Base-by-base conservation (phyloP, 2,888 invertebrate species). In the Orthonevra nobilis region DNA sequence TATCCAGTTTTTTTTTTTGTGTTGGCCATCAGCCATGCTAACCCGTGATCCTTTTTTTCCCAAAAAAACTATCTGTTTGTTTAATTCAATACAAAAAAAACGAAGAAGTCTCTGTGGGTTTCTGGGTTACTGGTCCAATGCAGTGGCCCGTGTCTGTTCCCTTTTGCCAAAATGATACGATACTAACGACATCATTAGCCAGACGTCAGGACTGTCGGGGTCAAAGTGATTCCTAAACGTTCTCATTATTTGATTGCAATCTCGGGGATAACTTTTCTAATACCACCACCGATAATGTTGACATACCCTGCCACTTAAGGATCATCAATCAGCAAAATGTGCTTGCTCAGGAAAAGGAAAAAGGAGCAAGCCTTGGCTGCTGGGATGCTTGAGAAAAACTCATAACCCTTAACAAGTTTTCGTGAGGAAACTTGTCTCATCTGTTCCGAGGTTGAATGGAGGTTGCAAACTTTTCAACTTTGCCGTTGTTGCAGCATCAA, bases 401-500 rank as follows among this genome's bases (percentile, higher is more conserved):
- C 79, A 79, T 79, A 79, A 79, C 79, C 72, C 79, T 79, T 79
- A 79, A 68, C 79, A 79, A 79, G 79, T 79, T 79, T 79, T 79
- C 66, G 72, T 68, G 14, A 14, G 60, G 48, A 73, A 79, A 73
- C 61, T 79, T 79, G 79, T 48, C 66, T 79, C 79, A 72, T 79
- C 79, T 79, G 79, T 73, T 73, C 50, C 72, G 79, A 79, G 79
- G 79, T 79, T 73, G 79, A 79, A 79, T 79, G 56, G 79, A 79
- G 79, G 79, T 79, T 72, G 79, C 42, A 72, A 79, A 79, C 79
- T 79, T 79, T 73, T 79, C 68, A 79, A 79, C 79, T 79, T 73
- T 60, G 20, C 54, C 72, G 60, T 66, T 40, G 26, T 61, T 38
- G 30, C 50, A 30, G 60, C 77, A 66, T 72, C 70, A 72, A 72